These are phyloP conservation scores for Hyphantria cunea DNA, from an alignment of 1,140 invertebrate species.

Conservation along the genomic window DNA sequence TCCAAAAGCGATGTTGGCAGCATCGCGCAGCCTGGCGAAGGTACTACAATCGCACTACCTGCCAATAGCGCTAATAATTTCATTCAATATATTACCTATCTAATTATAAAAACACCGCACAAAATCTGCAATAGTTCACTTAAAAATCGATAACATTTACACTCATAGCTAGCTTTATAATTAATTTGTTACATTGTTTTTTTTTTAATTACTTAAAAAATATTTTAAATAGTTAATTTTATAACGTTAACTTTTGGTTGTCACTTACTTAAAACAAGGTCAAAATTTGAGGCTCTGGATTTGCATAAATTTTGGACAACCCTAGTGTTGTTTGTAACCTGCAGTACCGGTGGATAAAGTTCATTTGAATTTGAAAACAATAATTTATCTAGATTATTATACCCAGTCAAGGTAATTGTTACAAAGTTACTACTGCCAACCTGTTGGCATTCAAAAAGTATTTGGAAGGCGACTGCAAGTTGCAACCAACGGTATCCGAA, in stretches of 20 bases:
- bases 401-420: not conserved
- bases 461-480: conserved; percentile 30
- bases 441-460: no score
- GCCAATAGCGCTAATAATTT: conserved; percentile 70
- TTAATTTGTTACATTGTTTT: conserved; percentile 81
- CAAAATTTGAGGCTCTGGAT: conserved; percentile 71
- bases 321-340: conserved; percentile 43
- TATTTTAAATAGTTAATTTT: conserved; percentile 80
- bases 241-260: conserved; percentile 82
- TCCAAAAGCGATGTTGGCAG: not conserved
- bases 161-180: conserved; percentile 80
- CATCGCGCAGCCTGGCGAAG: conserved; percentile 37
- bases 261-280: conserved; percentile 77
- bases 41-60: conserved; percentile 56
- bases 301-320: conserved; percentile 66
- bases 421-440: no score
- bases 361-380: conserved; percentile 13
- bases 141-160: conserved; percentile 81
- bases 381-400: not conserved
- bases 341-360: conserved; percentile 31
- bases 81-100: conserved; percentile 82
- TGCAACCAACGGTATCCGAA: conserved; percentile 48
- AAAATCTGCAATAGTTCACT: conserved; percentile 79
- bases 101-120: conserved; percentile 81
- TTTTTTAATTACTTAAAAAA: conserved; percentile 69